Evolutionary conservation across 1,140 invertebrate species (phyloP), one percentile per base, ranked within the genome.

Genomic region (Arion vulgaris): DNA sequence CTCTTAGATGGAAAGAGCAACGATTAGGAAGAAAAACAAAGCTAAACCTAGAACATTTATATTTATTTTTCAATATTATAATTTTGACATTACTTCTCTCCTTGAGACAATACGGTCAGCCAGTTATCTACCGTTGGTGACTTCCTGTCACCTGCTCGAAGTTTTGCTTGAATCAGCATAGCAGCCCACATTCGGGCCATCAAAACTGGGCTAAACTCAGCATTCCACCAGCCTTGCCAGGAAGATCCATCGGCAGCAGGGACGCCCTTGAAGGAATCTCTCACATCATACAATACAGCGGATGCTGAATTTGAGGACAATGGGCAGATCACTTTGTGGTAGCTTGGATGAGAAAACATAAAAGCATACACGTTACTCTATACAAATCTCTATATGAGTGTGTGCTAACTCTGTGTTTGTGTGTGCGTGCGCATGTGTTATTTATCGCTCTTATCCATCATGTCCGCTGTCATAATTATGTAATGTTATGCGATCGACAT

Each of bases 111-210:
- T 19, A 86, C 87, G 68, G 85, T 76, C 19, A 83, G 71, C 86
- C 85, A 88, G 34, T 87, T 84, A 15, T 86, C 82, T 19, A 28
- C 76, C 5, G 49, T 78, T 13, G 39, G 23, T 36, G 45, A 66
- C 1, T 84, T 86, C 17, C 72, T 81, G 17, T 81, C 79, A 0
- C 75, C 79, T 19, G 86, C 88, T 80, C 85, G 38, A 72, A 28
- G 57, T 36, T 85, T 84, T 32, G 86, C 89, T 49, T 83, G 34
- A 57, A 85, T 85, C 19, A 85, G 80, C 32, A 90, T 85, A 23
- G 83, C 57, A 13, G 86, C 88, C 88, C 88, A 89, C 23, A 90
- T 83, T 39, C 84, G 84, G 9, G 88, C 88, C 34, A 90, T 17
- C 17, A 88, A 81, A 19, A 86, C 41, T 17, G 89, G 89, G 86